Percentiles rank a stretch among this genome's conserved stretches.
These are phyloP conservation scores for Melitaea cinxia DNA, from an alignment of 1,140 invertebrate species.

Conservation along the genomic window DNA sequence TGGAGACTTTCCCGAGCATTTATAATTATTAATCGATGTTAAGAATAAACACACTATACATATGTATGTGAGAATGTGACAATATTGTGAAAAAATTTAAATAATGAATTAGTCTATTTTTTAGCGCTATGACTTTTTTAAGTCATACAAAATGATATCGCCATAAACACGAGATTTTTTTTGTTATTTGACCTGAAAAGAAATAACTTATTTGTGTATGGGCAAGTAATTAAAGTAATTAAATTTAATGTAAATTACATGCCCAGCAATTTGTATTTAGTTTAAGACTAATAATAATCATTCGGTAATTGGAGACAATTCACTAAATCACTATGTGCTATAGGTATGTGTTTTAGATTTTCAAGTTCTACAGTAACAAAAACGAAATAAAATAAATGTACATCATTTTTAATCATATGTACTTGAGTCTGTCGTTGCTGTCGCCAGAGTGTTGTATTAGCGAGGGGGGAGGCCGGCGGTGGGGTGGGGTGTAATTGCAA, in stretches of 20 bases:
- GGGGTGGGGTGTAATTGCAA: constrained; percentile 77
- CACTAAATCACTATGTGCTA: not conserved
- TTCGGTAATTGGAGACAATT: no score
- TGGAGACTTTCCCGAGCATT: constrained; percentile 25
- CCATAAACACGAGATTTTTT: no score
- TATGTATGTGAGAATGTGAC: no score
- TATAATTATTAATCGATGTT: constrained; percentile 26
- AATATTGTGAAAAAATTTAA: not conserved
- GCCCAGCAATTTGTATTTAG: no score
- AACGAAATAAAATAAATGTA: not conserved
- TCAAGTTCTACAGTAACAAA: not conserved
- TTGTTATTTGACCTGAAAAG: no score
- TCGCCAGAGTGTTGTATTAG: constrained; percentile 78
- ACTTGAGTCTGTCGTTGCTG: constrained; percentile 53
- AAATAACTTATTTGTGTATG: no score
- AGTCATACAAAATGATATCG: no score
- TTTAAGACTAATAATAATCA: no score
- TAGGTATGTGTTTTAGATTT: not conserved
- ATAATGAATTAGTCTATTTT: not conserved
- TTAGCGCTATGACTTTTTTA: no score
- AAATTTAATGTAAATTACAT: no score
- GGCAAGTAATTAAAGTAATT: no score
- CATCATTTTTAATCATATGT: constrained; percentile 24
- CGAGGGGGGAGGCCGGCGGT: constrained; percentile 32
- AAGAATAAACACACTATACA: constrained; percentile 23